Conservation (phyloP, 2,797 vertebrate genomes). For the Lutjanus campechanus region DNA sequence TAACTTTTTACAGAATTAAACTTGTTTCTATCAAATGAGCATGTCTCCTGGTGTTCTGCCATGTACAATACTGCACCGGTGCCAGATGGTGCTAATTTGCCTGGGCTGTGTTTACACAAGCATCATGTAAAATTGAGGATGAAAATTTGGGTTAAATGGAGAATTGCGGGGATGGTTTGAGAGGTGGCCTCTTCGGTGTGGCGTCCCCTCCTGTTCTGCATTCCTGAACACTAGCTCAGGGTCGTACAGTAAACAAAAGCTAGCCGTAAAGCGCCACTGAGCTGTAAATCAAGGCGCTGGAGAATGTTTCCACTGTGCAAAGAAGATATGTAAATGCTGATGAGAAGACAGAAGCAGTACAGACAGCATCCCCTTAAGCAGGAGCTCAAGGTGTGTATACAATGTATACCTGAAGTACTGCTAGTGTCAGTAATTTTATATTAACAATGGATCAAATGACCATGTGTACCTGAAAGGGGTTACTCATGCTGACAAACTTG, state of each 20-base stretch:
- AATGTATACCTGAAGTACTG: not conserved
- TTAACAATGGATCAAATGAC: not conserved
- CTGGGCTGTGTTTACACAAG: conserved; percentile 55
- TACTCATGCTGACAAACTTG: not conserved
- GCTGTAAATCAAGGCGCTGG: conserved; percentile 77
- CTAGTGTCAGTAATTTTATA: not conserved
- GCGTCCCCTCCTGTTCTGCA: conserved; percentile 67
- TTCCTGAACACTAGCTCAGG: conserved; percentile 81
- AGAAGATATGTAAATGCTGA: conserved; percentile 66
- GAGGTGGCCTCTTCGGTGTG: conserved; percentile 51
- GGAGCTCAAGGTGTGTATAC: conserved; percentile 29
- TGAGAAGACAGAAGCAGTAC: conserved; percentile 52
- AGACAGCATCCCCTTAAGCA: conserved; percentile 32
- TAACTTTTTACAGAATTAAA: conserved; percentile 99
- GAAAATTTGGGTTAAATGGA: conserved; percentile 53
- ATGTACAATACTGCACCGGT: conserved; percentile 2
- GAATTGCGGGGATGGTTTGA: conserved; percentile 40
- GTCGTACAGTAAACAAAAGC: conserved; percentile 83
- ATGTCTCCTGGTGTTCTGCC: conserved; percentile 67
- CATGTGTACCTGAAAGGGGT: not conserved
- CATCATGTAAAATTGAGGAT: conserved; percentile 48
- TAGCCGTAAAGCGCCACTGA: conserved; percentile 72
- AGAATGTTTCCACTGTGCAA: conserved; percentile 78
- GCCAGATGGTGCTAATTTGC: conserved; percentile 62
- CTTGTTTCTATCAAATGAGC: conserved; percentile 92